A percentile compares a stretch with the other conserved stretches of the same genome.
Conservation (phyloP, 2,797 vertebrate species). For the Periophthalmus magnuspinnatus region DNA sequence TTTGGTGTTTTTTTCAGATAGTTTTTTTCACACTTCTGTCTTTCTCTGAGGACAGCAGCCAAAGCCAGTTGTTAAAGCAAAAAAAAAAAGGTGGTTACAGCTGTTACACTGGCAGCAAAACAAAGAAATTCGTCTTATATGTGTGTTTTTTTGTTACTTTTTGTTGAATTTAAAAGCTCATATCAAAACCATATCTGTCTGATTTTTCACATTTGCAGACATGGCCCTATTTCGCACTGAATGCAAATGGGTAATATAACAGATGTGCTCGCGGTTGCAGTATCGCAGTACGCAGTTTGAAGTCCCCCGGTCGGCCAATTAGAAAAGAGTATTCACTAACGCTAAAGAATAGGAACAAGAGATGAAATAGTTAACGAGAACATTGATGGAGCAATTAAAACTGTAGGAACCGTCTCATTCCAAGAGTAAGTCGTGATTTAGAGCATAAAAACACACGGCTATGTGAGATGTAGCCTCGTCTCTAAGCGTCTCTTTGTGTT, state of each 20-base stretch:
- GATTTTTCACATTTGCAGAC: neutral
- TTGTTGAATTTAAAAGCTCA: neutral
- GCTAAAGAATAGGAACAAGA: neutral
- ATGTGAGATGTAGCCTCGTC: constrained; percentile 18
- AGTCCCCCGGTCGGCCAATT: constrained; percentile 1
- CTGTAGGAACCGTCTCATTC: constrained; percentile 2
- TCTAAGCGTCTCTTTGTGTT: constrained; percentile 43
- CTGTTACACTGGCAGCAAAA: neutral
- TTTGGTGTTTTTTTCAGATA: neutral
- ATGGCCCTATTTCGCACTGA: neutral
- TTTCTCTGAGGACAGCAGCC: neutral
- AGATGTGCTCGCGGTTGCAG: constrained; percentile 6
- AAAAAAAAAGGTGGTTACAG: neutral
- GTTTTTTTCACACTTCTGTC: neutral
- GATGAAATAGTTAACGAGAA: constrained; percentile 3
- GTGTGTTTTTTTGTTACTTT: neutral
- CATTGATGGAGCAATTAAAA: constrained; percentile 3
- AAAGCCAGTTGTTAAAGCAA: neutral
- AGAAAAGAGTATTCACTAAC: constrained; percentile 3
- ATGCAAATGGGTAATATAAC: constrained; percentile 5
- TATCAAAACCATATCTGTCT: neutral
- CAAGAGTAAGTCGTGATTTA: constrained; percentile 3
- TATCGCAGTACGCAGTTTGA: neutral
- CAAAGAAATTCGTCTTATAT: neutral
- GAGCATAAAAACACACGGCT: neutral